Base-by-base conservation (phyloP, 2,888 invertebrate genomes). In the Cheilosia variabilis region DNA sequence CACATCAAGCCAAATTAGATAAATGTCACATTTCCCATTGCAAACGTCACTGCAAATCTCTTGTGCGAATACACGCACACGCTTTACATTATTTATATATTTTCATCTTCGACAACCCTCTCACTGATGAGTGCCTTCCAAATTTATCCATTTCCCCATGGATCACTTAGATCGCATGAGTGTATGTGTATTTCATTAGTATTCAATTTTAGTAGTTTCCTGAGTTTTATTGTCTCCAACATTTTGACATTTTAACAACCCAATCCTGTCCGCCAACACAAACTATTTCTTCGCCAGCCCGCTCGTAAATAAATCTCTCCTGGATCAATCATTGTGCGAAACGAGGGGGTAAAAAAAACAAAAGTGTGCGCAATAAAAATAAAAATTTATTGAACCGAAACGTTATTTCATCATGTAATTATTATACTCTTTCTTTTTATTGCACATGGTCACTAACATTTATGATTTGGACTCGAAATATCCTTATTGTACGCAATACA, bases 401-500 rank as follows among this genome's bases (percentile, higher is more conserved):
- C 53, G 0, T 6, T 62, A 47, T 31, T 31, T 62, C 27, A 17
- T 31, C 62, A 19, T 24, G 24, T 31, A 37, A 53, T 45, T 65
- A 37, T 17, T 27, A 62, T 9, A 45, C 9, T 22, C 15, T 60
- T 10, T 17, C 19, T 19, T 19, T 19, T 37, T 58, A 10, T 19
- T 19, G 13, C 37, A 2, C 13, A 19, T 10, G 13, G 52, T 24
- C 24, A 22, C 34, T 27, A 47, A 34, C 19, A 63, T 63, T 62
- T 47, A 45, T 62, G 27, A 52, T 31, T 27, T 53, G 34, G 0
- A 9, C n/a, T 34, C 55, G 31, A 55, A 47, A 41, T 45, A 62
- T 47, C 65, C 66, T 66, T 60, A 58, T 73, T 66, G 73, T 73
- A 53, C 79, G 79, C 60, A 73, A 60, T 63, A 37, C 13, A 37